phyloP scores from a whole-genome alignment of 2,888 invertebrate species.

The Mythimna ferrago region DNA sequence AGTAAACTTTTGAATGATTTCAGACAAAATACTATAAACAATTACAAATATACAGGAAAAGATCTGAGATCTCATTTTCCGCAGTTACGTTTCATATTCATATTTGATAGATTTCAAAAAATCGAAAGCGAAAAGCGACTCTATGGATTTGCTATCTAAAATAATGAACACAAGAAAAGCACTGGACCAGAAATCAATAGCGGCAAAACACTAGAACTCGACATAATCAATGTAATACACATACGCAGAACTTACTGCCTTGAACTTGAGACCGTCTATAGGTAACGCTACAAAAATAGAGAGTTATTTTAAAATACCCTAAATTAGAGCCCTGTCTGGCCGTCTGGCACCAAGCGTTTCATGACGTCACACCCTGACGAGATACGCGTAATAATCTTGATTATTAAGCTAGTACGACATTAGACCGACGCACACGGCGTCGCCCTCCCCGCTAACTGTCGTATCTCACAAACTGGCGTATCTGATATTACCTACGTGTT shows the following conservation, averaged over 20 bases:
- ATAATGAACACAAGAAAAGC: too few relatives aligned
- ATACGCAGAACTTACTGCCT: slow-evolving; percentile 18
- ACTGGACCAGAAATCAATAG: neutral
- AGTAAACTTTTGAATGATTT: too few relatives aligned
- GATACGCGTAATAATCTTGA: slow-evolving; percentile 10
- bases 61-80: too few relatives aligned
- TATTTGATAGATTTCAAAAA: neutral
- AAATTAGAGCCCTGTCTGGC: slow-evolving; percentile 2
- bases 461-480: too few relatives aligned
- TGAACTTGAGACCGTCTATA: slow-evolving; percentile 51
- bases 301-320: slow-evolving; percentile 37
- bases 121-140: neutral
- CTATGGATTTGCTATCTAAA: too few relatives aligned
- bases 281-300: slow-evolving; percentile 42
- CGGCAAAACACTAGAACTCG: neutral
- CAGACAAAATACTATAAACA: too few relatives aligned
- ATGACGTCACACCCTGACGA: slow-evolving; percentile 14
- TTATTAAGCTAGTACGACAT: neutral
- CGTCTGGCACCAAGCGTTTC: slow-evolving; percentile 39
- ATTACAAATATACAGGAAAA: too few relatives aligned
- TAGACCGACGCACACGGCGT: too few relatives aligned
- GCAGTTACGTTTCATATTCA: neutral
- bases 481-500: too few relatives aligned
- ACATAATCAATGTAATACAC: slow-evolving; percentile 12
- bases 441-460: too few relatives aligned